phyloP scores from a whole-genome alignment of 2,113 vertebrate genomes.

The Arenaria interpres region DNA sequence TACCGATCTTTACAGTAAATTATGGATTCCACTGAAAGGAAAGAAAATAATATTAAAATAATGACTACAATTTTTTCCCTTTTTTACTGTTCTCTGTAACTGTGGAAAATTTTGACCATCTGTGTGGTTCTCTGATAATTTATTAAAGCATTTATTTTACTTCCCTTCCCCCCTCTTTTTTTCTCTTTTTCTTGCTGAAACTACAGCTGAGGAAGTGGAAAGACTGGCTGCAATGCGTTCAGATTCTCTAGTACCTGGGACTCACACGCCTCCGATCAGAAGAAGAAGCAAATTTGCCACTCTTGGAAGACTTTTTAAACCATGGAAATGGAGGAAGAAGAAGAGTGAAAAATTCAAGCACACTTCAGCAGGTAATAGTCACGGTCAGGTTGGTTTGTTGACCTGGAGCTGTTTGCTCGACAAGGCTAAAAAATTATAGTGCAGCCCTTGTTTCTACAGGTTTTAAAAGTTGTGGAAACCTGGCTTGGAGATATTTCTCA shows the following conservation, averaged over 20 bases:
- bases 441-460: background rate
- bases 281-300: conserved; percentile 94
- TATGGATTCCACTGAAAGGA: background rate
- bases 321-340: conserved; percentile 99
- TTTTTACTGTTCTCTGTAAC: conserved; percentile 27
- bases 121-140: conserved; percentile 9
- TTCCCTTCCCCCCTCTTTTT: background rate
- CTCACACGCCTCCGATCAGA: conserved; percentile 93
- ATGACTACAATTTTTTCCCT: background rate
- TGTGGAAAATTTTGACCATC: conserved; percentile 45
- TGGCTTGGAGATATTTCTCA: background rate
- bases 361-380: conserved; percentile 88
- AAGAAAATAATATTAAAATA: background rate
- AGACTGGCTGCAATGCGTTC: conserved; percentile 95
- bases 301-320: conserved; percentile 94
- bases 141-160: conserved; percentile 34
- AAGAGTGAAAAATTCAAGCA: conserved; percentile 99
- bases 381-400: accelerated
- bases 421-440: background rate
- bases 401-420: background rate
- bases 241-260: conserved; percentile 90
- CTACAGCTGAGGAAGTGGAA: conserved; percentile 93
- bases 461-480: background rate
- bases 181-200: conserved; percentile 23
- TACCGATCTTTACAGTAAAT: background rate